Conservation (phyloP, 2,113 vertebrate genomes). For the Pongo abelii region DNA sequence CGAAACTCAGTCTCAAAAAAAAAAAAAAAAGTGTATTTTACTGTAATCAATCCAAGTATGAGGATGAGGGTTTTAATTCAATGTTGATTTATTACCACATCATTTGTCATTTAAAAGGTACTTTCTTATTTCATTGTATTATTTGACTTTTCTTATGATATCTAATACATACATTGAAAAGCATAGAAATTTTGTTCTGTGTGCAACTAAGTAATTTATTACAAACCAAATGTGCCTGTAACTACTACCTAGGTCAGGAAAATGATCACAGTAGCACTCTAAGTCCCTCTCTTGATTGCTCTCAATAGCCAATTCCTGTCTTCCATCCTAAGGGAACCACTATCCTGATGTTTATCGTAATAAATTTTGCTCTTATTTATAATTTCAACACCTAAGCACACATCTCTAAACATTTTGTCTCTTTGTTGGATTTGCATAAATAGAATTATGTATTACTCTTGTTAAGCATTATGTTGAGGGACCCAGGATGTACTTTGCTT, state of each 20-base stretch:
- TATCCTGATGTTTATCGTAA: not conserved
- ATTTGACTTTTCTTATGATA: not conserved
- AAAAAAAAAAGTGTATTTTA: not conserved
- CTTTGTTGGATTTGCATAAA: not conserved
- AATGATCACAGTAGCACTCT: not conserved
- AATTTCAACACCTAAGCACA: not conserved
- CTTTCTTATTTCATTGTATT: slow-evolving; percentile 1
- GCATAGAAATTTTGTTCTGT: not conserved
- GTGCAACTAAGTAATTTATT: not conserved
- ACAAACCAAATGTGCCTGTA: not conserved
- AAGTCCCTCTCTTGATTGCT: not conserved
- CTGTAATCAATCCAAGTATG: slow-evolving; percentile 22
- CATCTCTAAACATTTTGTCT: not conserved
- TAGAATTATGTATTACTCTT: not conserved
- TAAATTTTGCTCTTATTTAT: not conserved
- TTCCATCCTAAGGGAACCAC: not conserved
- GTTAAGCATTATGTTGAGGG: not conserved
- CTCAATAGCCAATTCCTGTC: not conserved
- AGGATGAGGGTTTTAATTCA: not conserved
- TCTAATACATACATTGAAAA: not conserved
- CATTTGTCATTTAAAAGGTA: not conserved
- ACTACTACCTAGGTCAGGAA: not conserved
- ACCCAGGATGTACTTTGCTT: not conserved
- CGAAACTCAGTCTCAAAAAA: too few species aligned
- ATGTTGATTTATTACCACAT: slow-evolving; percentile 37